Evolutionary conservation across 2,797 vertebrate species (phyloP).

Genomic region (Peromyscus attwateri): DNA sequence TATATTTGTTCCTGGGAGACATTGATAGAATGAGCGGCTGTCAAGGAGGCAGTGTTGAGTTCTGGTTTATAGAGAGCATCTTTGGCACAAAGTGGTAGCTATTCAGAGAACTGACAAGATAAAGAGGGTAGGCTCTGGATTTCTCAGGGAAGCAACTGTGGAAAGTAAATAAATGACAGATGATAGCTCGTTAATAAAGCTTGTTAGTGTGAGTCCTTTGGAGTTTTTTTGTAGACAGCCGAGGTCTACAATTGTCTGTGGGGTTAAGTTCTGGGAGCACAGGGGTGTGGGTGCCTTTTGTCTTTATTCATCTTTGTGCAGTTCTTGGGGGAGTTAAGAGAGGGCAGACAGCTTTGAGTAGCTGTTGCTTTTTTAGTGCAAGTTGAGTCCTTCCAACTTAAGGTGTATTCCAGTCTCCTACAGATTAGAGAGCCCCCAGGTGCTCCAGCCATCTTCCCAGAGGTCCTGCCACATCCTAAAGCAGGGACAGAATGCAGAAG

Average conservation of each 20-base stretch:
- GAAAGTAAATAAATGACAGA: background rate
- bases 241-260: background rate
- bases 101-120: background rate
- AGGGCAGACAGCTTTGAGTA: background rate
- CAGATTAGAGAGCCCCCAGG: background rate
- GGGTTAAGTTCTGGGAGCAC: background rate
- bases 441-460: background rate
- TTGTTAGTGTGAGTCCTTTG: background rate
- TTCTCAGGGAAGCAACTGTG: background rate
- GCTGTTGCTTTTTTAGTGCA: background rate
- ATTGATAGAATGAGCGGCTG: background rate
- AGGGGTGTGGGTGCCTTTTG: accelerated
- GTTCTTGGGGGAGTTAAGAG: background rate
- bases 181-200: background rate
- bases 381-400: background rate
- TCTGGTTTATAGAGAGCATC: background rate
- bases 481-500: background rate
- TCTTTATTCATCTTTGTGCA: too few species aligned
- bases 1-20: background rate
- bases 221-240: background rate
- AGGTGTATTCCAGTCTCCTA: background rate
- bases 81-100: background rate
- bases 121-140: background rate
- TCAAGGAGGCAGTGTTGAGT: background rate
- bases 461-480: background rate